Evolutionary conservation across 2,113 vertebrate species (phyloP).

Genomic region (Piprites chloris): DNA sequence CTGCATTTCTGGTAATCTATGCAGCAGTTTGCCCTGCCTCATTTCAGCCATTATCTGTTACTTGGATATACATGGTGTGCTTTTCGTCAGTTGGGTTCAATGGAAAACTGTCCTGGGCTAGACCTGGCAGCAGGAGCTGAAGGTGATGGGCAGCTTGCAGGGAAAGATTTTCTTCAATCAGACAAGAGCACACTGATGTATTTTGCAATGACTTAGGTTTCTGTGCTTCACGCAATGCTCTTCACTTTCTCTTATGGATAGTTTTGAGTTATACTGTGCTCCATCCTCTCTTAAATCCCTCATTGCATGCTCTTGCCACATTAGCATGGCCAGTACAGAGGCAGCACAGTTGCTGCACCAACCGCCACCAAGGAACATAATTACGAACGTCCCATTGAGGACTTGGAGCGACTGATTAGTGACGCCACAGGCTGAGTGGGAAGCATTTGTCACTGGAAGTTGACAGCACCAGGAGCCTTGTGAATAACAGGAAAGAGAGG

Average conservation of each 20-base stretch:
- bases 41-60: neutral
- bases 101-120: neutral
- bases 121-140: neutral
- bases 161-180: neutral
- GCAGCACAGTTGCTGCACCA: rapidly evolving
- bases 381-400: neutral
- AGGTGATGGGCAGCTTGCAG: neutral
- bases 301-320: rapidly evolving
- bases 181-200: neutral
- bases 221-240: neutral
- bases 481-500: constrained; percentile 66
- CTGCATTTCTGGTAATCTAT: neutral
- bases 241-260: neutral
- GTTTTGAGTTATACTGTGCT: neutral
- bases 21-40: neutral
- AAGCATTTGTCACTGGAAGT: constrained; percentile 46
- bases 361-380: rapidly evolving
- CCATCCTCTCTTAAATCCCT: neutral
- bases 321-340: neutral
- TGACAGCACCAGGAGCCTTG: neutral
- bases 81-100: neutral
- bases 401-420: neutral
- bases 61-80: neutral
- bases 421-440: neutral
- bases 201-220: neutral